Base-by-base conservation (phyloP, 2,888 invertebrate species). In the Tenthredo notha region DNA sequence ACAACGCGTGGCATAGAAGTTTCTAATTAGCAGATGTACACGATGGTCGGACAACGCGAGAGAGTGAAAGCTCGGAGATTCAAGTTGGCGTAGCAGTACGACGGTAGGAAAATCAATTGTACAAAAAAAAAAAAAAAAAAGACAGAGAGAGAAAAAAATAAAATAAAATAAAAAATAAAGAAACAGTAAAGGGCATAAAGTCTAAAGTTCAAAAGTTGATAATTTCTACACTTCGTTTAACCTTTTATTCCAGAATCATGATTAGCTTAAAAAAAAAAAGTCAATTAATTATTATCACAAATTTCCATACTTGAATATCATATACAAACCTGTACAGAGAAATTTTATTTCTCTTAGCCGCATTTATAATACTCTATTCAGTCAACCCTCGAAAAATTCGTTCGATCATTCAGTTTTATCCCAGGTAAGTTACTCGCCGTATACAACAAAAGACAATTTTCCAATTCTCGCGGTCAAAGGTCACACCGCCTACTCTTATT, bases 21-120 rank as follows among this genome's bases (percentile, higher is more conserved):
- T 93, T 92, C 92, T 93, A 93, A 93, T 93, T 93, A 93, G 92
- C 91, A 92, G 89, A 88, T 86, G 87, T 88, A 88, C 88, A 86
- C 86, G 87, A 83, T 21, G 67, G 29, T 70, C 40, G 80, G 43
- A 61, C 80, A 65, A 80, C 61, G 21, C 37, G 80, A 74, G 74
- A 80, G 61, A 58, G 61, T 40, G 80, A 80, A 80, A 58, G 37
- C 61, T 61, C 80, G 6, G 37, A 61, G 37, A 80, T 80, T 65
- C 80, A 40, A 80, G n/a, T 50, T 77, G 25, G 29, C 25, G 47
- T 9, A 54, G 54, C n/a, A 54, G 54, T 47, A 75, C 54, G 75
- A 18, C 18, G 47, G 47, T 33, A 77, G 7, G 18, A 77, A 77
- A 77, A 50, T 77, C 77, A 54, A 50, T 70, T 50, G n/a, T 54